Evolutionary conservation across 2,797 vertebrate species (phyloP), one percentile per base, ranked within the genome.

Genomic region (Octomys mimax): DNA sequence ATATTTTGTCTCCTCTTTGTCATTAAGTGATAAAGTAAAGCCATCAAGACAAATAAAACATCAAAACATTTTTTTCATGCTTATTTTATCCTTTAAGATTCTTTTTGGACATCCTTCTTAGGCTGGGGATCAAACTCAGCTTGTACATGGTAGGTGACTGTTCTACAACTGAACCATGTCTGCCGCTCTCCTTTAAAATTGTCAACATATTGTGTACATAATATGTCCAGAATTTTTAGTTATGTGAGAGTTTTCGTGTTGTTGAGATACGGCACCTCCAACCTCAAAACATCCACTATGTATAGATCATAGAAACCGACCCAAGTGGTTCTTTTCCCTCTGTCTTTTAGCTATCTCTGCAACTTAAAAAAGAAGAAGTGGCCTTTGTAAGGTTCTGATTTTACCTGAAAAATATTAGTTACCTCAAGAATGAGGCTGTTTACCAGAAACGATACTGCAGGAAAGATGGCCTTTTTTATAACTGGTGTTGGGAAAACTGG

Each of bases 11-110:
- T 52, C 31, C 77, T 39, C 49, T 95, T 97, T 75, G 89, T 89
- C 91, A 87, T 22, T 28, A n/a, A 94, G 42, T 78, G 73, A 73
- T 93, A 82, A 94, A 79, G 33, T 49, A 68, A 95, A 93, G 42
- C 26, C 33, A 24, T 66, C 7, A 39, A 36, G 87, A 64, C 46
- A 66, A 84, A 83, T 64, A 95, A 89, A 91, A 77, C 22, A 68
- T 49, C 82, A 94, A 92, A 83, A 39, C 31, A 59, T 7, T 28
- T 87, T 52, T 92, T 96, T 88, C 11, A 54, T 70, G 52, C 77
- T 95, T 66, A 64, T 84, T 83, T 62, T 83, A n/a, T 66, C n/a
- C 52, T 80, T 26, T 26, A 83, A 31, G 12, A 33, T 54, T 79
- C 19, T 79, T 9, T 9, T 33, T 79, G 28, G 46, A 19, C 31